A percentile compares a stretch with the other conserved stretches of the same genome.
phyloP scores from a whole-genome alignment of 2,888 invertebrate genomes.

The Yponomeuta malinellus region DNA sequence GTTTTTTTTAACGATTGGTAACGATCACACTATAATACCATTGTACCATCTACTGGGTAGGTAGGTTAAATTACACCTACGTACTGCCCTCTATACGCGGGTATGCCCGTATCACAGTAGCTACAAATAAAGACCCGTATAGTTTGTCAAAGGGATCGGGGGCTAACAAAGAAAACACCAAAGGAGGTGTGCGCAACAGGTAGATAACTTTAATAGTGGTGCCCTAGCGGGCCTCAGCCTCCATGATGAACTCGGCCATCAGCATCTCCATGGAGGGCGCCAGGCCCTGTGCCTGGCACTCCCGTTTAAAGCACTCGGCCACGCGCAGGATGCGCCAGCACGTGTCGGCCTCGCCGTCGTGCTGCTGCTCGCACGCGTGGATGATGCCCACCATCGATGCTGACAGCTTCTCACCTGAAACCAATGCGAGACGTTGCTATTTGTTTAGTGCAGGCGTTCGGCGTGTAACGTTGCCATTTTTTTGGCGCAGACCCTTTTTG shows the following conservation, averaged over 20 bases:
- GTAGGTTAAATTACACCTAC: too few species aligned
- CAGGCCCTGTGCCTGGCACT: constrained; percentile 38
- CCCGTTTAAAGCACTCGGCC: constrained; percentile 55
- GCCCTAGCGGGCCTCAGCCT: constrained; percentile 33
- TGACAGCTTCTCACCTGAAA: constrained; percentile 44
- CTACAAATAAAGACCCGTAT: too few species aligned
- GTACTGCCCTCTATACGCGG: too few species aligned
- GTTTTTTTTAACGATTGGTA: too few species aligned
- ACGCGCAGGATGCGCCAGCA: constrained; percentile 57
- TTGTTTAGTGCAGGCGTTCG: neutral
- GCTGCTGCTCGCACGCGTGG: constrained; percentile 47
- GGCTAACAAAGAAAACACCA: neutral
- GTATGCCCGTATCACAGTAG: too few species aligned
- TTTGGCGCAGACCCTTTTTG: too few species aligned
- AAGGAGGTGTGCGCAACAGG: neutral
- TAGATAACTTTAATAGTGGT: neutral
- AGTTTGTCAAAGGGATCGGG: neutral
- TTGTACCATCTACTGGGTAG: too few species aligned
- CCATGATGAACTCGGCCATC: constrained; percentile 60
- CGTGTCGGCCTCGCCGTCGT: constrained; percentile 45
- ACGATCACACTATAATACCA: too few species aligned
- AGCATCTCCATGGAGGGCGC: constrained; percentile 56
- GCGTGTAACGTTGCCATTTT: too few species aligned
- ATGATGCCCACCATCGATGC: constrained; percentile 47
- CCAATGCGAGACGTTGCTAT: neutral